Conservation (phyloP, 2,888 invertebrate species). For the Steromphala cineraria region DNA sequence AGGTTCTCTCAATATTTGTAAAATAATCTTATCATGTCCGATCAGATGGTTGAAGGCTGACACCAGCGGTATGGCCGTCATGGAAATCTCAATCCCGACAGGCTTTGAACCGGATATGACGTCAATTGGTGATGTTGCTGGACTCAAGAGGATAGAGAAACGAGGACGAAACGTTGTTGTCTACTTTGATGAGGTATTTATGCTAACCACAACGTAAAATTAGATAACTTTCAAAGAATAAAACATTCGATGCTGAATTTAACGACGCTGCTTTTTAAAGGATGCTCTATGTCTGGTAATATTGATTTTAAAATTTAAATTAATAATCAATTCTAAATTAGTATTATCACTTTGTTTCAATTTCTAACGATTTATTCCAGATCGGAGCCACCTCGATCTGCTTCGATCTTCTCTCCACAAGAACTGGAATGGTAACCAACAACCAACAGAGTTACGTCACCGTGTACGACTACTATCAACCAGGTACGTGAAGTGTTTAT, state of each 20-base stretch:
- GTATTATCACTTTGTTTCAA: not conserved
- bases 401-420: conserved; percentile 50
- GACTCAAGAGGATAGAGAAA: conserved; percentile 72
- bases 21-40: not conserved
- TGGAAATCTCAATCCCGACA: conserved; percentile 61
- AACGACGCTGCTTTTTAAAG: too few relatives aligned
- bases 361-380: conserved; percentile 36
- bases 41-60: conserved; percentile 52
- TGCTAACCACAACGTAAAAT: too few relatives aligned
- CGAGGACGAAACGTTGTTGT: conserved; percentile 71
- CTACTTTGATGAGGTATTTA: conserved; percentile 74
- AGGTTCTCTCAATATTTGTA: too few relatives aligned
- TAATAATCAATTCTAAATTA: too few relatives aligned
- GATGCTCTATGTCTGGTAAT: too few relatives aligned
- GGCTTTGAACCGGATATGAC: conserved; percentile 55
- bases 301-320: too few relatives aligned
- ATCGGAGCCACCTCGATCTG: conserved; percentile 53
- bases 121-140: conserved; percentile 54
- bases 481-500: conserved; percentile 49
- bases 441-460: conserved; percentile 58
- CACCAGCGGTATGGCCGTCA: conserved; percentile 61
- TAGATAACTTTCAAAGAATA: too few relatives aligned
- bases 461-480: conserved; percentile 66
- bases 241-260: too few relatives aligned
- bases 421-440: conserved; percentile 57